Evolutionary conservation across 37 sponge, comb jelly and placozoan genomes (phyloP), one percentile per base, ranked within the genome.

Genomic region (Haliclona indistincta): DNA sequence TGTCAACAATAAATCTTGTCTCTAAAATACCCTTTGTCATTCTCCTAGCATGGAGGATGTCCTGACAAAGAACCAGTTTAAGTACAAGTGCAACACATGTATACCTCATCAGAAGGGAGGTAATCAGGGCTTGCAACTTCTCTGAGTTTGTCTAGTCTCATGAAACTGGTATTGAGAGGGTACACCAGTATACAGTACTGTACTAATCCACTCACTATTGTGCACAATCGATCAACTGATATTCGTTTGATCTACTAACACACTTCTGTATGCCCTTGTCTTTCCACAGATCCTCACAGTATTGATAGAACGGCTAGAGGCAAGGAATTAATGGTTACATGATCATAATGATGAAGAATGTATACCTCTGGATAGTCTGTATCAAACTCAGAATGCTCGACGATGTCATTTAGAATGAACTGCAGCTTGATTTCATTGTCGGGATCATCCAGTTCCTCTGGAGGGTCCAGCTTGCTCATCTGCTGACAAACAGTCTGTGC

Each of bases 141-240:
- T 22, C 51, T 44, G 0, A 94, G 54, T 61, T 91, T 91, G 29
- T 85, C 63, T 32, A 34, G 28, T 15, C 70, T 85, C 91, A 94
- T 83, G 71, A 94, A 94, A 64, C 95, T 94, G 63, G 28, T 41
- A 7, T 4, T 52, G 17, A 47, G 29, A 38, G 20, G 23, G 7
- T 38, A 3, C 36, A n/a, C 63, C 62, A 8, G 34, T 39, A 42
- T 7, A 68, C 35, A 40, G 22, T 4, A 43, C 32, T 20, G 10
- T 25, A 34, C 33, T 23, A 36, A 22, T 56, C 22, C 20, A 81
- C 95, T 90, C 41, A 94, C 95, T 94, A 94, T 42, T 64, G 60
- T 30, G 97, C 97, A 74, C 89, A 86, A 80, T 96, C 97, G 61
- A 96, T 96, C 2, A 96, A 78, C 54, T 96, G 97, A 62, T 91